Percentiles rank a stretch among this genome's conserved stretches.
These are phyloP conservation scores for Aphrocallistes beatrix DNA, from an alignment of 37 sponge, comb jelly and placozoan species.

Conservation along the genomic window DNA sequence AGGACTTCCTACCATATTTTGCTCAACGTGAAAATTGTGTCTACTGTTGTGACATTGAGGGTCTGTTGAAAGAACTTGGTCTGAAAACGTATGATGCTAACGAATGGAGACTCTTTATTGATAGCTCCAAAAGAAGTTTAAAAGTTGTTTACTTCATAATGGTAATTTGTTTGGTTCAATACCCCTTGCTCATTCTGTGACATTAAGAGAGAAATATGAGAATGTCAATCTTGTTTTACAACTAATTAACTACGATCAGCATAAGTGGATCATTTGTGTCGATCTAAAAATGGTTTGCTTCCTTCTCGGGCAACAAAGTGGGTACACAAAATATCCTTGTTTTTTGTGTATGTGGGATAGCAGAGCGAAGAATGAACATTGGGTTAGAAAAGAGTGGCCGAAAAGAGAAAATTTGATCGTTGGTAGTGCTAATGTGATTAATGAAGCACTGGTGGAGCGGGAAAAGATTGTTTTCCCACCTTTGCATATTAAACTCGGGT, in stretches of 20 bases:
- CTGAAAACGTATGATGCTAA: conserved; percentile 10
- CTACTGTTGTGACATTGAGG: conserved; percentile 19
- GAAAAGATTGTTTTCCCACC: conserved; percentile 17
- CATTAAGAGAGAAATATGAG: conserved; percentile 4
- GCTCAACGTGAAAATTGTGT: conserved; percentile 16
- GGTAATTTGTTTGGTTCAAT: conserved; percentile 13
- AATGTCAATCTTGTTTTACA: conserved; percentile 6
- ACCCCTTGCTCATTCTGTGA: conserved; percentile 19
- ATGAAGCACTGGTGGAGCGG: neutral
- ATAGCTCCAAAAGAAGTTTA: conserved; percentile 17
- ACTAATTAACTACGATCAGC: neutral
- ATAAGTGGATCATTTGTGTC: conserved; percentile 8
- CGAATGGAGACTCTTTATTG: conserved; percentile 18
- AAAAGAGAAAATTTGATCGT: conserved; percentile 4
- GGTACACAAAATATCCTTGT: conserved; percentile 16
- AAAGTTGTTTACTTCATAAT: conserved; percentile 13
- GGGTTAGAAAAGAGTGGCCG: conserved; percentile 15
- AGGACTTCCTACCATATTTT: conserved; percentile 9
- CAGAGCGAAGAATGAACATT: conserved; percentile 19
- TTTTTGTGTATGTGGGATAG: conserved; percentile 20
- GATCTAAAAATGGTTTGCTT: conserved; percentile 20
- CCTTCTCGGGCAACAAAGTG: conserved; percentile 21
- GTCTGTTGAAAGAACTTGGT: conserved; percentile 17
- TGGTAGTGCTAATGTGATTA: conserved; percentile 14
- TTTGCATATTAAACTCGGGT: conserved; percentile 20